Conservation (phyloP, 2,888 invertebrate genomes). For the Pristionchus fissidentatus region DNA sequence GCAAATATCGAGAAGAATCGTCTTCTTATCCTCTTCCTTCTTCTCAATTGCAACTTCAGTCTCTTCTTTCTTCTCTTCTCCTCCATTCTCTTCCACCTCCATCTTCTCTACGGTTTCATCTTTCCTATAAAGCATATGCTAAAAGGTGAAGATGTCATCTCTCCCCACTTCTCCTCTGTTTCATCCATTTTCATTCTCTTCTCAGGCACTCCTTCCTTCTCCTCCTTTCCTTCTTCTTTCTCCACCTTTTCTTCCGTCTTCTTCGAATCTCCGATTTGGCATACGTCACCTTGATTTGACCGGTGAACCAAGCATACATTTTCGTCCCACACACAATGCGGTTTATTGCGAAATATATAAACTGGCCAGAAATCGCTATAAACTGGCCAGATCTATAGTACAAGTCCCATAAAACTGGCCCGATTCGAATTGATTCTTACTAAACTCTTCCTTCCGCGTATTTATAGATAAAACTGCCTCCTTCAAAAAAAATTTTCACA, state of each 20-base stretch:
- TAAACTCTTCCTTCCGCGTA: too few species aligned
- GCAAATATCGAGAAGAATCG: slow-evolving; percentile 89
- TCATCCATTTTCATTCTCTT: slow-evolving; percentile 51
- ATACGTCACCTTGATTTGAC: slow-evolving; percentile 25
- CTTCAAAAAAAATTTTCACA: too few species aligned
- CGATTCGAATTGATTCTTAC: too few species aligned
- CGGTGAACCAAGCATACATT: too few species aligned
- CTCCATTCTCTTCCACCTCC: not conserved
- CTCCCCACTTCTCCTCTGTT: slow-evolving; percentile 1
- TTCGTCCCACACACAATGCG: too few species aligned
- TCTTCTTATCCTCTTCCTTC: slow-evolving; percentile 50
- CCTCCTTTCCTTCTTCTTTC: slow-evolving; percentile 16
- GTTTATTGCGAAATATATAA: too few species aligned
- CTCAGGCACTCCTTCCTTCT: slow-evolving; percentile 50
- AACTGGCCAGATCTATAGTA: too few species aligned
- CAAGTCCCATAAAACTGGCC: too few species aligned
- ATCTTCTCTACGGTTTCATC: slow-evolving; percentile 32
- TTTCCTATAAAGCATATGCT: not conserved
- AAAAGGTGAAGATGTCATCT: not conserved
- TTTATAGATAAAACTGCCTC: too few species aligned
- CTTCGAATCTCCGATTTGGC: not conserved
- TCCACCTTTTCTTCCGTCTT: slow-evolving; percentile 43
- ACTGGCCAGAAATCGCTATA: too few species aligned
- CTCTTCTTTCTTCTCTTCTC: slow-evolving; percentile 22
- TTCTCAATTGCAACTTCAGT: slow-evolving; percentile 48